Evolutionary conservation across 2,797 vertebrate genomes (phyloP).

Genomic region (Rousettus madagascariensis): DNA sequence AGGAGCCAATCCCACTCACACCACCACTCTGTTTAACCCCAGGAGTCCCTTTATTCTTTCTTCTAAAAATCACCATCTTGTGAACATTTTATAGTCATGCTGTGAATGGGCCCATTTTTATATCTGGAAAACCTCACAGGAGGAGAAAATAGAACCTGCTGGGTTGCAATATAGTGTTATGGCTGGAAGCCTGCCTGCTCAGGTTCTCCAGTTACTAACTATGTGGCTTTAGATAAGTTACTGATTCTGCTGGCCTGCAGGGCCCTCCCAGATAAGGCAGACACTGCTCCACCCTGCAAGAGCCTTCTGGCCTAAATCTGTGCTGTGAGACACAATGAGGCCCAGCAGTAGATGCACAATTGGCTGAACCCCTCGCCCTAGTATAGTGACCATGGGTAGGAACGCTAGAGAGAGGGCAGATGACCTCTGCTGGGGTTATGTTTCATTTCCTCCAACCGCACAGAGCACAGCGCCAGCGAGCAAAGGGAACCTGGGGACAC

Average conservation of each 20-base stretch:
- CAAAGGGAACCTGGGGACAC: constrained; percentile 51
- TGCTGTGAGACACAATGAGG: neutral
- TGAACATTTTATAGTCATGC: neutral
- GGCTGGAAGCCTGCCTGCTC: neutral
- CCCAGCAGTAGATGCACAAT: neutral
- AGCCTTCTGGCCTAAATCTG: neutral
- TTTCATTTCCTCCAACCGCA: constrained; percentile 40
- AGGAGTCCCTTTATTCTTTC: neutral
- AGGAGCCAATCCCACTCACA: neutral
- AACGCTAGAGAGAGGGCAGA: neutral
- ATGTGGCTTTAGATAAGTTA: neutral
- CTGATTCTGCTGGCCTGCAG: neutral
- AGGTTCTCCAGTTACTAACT: neutral
- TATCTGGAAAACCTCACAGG: neutral
- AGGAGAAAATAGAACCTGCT: neutral
- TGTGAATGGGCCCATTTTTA: neutral
- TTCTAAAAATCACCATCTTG: neutral
- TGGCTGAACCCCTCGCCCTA: neutral
- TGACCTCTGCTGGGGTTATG: neutral
- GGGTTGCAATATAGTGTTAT: rapidly evolving
- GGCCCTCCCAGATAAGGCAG: neutral
- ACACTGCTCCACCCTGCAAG: neutral
- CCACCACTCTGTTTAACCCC: neutral
- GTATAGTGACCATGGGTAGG: neutral
- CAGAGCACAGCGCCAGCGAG: constrained; percentile 22